Percentiles rank a stretch among this genome's conserved stretches.
These are phyloP conservation scores for Malurus splendens DNA, from an alignment of 2,797 vertebrate species.

Conservation along the genomic window DNA sequence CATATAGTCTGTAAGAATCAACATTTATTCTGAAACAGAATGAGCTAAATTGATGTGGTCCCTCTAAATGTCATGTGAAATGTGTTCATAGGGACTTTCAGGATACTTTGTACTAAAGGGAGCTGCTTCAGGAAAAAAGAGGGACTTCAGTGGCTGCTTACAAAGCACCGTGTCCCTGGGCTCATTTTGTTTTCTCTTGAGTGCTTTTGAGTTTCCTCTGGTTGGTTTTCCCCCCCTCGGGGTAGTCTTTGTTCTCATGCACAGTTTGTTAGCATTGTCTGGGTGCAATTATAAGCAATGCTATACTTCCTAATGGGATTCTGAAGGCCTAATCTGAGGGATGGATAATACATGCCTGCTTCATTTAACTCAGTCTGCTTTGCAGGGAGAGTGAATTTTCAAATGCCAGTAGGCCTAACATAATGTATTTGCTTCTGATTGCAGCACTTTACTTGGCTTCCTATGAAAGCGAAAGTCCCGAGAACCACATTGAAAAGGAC, in stretches of 20 bases:
- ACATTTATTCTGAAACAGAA: not conserved
- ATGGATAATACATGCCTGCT: not conserved
- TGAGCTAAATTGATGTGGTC: not conserved
- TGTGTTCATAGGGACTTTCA: not conserved
- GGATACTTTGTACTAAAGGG: not conserved
- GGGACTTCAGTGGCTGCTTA: not conserved
- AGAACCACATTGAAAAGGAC: conserved; percentile 94
- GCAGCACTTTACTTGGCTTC: conserved; percentile 91
- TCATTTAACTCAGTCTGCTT: not conserved
- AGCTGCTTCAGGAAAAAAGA: not conserved
- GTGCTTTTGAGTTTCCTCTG: not conserved
- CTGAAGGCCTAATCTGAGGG: not conserved
- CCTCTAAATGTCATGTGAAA: not conserved
- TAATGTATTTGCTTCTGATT: conserved; percentile 26
- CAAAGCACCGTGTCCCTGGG: not conserved
- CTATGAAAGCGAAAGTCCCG: conserved; percentile 91
- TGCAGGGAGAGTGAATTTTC: not conserved
- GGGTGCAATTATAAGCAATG: not conserved
- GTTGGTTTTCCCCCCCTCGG: not conserved
- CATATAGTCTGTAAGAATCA: not conserved
- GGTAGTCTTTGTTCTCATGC: not conserved
- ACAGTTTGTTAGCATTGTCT: not conserved
- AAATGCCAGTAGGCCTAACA: not conserved
- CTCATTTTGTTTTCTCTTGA: not conserved
- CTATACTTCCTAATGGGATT: not conserved